These are phyloP conservation scores for Melanocharis versteri DNA, from an alignment of 2,113 vertebrate species.

Conservation along the genomic window DNA sequence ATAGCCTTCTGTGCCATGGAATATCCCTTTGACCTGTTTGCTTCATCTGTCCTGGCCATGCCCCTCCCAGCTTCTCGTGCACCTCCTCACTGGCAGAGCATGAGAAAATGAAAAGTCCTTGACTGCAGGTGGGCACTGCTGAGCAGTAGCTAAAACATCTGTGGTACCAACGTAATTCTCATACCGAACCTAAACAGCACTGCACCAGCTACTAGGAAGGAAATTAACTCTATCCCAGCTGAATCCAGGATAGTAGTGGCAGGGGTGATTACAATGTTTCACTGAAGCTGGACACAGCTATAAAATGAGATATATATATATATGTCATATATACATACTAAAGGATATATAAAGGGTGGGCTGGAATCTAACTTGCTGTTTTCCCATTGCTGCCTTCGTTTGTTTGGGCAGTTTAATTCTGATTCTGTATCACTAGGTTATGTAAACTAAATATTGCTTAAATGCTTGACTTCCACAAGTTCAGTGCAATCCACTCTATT, in stretches of 20 bases:
- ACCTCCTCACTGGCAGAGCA: background rate
- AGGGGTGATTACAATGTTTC: background rate
- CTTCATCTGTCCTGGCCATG: background rate
- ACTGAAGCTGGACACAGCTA: background rate
- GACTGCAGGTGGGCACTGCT: background rate
- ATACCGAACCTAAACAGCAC: background rate
- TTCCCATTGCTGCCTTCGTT: background rate
- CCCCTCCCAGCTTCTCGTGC: background rate
- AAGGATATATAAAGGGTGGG: background rate
- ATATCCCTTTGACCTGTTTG: background rate
- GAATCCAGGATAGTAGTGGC: background rate
- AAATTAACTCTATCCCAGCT: background rate
- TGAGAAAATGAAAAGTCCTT: background rate
- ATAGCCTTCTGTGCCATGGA: background rate
- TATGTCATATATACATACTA: background rate
- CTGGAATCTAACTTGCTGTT: background rate
- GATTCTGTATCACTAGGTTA: conserved; percentile 15
- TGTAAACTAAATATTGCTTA: background rate
- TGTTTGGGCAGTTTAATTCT: background rate
- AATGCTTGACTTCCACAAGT: background rate
- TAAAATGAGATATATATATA: background rate
- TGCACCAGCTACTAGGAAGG: background rate
- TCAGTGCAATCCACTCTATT: background rate
- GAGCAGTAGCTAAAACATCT: background rate
- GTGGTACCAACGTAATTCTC: background rate